Evolutionary conservation across 2,888 invertebrate genomes (phyloP).

Genomic region (Ypsolopha scabrella): DNA sequence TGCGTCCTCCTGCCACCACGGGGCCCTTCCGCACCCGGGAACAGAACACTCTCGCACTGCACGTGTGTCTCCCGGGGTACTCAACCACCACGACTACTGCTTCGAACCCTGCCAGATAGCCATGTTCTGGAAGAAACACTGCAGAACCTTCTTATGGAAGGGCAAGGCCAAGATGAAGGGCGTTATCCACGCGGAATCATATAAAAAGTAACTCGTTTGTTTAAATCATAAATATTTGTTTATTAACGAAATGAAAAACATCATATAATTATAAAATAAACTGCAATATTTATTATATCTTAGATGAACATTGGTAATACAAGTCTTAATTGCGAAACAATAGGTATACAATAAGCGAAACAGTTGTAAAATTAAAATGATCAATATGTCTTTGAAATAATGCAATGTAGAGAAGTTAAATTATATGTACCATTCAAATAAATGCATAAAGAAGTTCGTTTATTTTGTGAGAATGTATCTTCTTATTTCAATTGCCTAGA

Average conservation of each 20-base stretch:
- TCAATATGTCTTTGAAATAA: no score
- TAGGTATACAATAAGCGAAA: no score
- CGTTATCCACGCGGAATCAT: constrained; percentile 32
- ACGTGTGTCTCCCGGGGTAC: constrained; percentile 65
- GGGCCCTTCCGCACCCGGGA: constrained; percentile 56
- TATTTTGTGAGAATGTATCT: no score
- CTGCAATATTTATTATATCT: not conserved
- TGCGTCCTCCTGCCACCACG: constrained; percentile 37
- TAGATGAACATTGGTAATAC: no score
- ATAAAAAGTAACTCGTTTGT: constrained; percentile 21
- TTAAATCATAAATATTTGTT: not conserved
- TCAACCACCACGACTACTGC: constrained; percentile 66
- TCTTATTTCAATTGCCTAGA: no score
- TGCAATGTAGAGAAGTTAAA: no score
- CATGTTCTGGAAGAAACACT: constrained; percentile 77
- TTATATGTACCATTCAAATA: no score
- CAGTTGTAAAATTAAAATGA: no score
- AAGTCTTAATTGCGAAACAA: no score
- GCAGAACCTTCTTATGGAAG: constrained; percentile 75
- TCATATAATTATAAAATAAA: not conserved
- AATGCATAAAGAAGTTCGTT: no score
- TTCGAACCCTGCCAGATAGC: constrained; percentile 72
- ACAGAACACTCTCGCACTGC: constrained; percentile 46
- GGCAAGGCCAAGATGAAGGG: constrained; percentile 43
- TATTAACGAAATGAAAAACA: not conserved